phyloP scores from a whole-genome alignment of 2,888 invertebrate genomes.

The Cylindroiulus punctatus region DNA sequence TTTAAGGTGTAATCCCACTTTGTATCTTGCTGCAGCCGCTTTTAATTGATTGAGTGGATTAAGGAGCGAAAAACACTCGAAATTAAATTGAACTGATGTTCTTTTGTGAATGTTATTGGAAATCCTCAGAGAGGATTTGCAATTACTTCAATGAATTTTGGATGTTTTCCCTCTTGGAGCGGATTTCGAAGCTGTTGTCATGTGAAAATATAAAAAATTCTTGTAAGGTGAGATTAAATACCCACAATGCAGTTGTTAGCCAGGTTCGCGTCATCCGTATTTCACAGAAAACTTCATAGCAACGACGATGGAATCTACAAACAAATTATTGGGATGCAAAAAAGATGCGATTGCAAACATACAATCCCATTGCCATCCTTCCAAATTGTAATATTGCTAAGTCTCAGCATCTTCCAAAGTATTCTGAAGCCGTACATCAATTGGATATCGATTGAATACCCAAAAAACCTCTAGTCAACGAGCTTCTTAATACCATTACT shows the following conservation, averaged over 20 bases:
- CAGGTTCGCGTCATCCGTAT: background rate
- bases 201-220: background rate
- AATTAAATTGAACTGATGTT: slow-evolving; percentile 43
- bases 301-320: background rate
- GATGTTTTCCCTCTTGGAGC: background rate
- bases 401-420: background rate
- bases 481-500: background rate
- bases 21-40: slow-evolving; percentile 34
- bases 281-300: background rate
- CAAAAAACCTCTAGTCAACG: background rate
- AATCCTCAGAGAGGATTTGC: slow-evolving; percentile 40
- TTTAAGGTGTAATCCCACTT: slow-evolving; percentile 33
- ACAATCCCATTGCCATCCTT: background rate
- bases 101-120: slow-evolving; percentile 47
- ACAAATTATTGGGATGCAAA: background rate
- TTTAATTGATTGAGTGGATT: slow-evolving; percentile 43
- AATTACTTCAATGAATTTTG: slow-evolving; percentile 32
- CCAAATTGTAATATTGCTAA: background rate
- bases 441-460: background rate
- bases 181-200: background rate
- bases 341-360: background rate
- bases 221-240: slow-evolving; percentile 37
- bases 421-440: background rate
- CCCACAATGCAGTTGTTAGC: background rate
- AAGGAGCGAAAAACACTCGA: slow-evolving; percentile 38